These are phyloP conservation scores for Bellardia bayeri DNA, from an alignment of 2,888 invertebrate species.

Conservation along the genomic window DNA sequence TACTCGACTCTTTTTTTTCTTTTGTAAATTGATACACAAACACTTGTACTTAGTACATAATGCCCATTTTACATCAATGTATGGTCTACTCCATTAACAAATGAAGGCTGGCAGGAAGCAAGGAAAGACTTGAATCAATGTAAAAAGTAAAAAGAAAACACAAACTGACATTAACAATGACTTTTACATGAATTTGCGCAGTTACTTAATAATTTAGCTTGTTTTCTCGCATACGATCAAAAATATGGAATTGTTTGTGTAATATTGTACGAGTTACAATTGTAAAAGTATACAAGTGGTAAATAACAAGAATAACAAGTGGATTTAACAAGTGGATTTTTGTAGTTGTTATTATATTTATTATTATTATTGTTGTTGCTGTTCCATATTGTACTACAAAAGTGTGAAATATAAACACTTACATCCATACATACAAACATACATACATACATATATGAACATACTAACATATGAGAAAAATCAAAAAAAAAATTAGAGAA, in stretches of 20 bases:
- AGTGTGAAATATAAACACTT: slow-evolving; percentile 45
- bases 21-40: not conserved
- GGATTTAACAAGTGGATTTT: slow-evolving; percentile 35
- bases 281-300: slow-evolving; percentile 9
- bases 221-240: slow-evolving; percentile 17
- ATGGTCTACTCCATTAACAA: not conserved
- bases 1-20: not conserved
- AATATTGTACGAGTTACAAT: slow-evolving; percentile 29
- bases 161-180: slow-evolving; percentile 18
- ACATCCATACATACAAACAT: not conserved
- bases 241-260: slow-evolving; percentile 1
- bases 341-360: not conserved
- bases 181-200: slow-evolving; percentile 31
- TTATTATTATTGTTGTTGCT: slow-evolving; percentile 1
- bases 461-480: too few relatives aligned
- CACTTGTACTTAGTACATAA: not conserved
- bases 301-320: slow-evolving; percentile 31
- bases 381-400: slow-evolving; percentile 24
- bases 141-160: not conserved
- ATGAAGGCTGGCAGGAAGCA: not conserved
- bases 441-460: not conserved
- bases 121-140: not conserved
- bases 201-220: slow-evolving; percentile 21
- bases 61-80: not conserved
- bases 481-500: not conserved